Conservation (phyloP, 2,888 invertebrate genomes). For the Proisotoma minuta region DNA sequence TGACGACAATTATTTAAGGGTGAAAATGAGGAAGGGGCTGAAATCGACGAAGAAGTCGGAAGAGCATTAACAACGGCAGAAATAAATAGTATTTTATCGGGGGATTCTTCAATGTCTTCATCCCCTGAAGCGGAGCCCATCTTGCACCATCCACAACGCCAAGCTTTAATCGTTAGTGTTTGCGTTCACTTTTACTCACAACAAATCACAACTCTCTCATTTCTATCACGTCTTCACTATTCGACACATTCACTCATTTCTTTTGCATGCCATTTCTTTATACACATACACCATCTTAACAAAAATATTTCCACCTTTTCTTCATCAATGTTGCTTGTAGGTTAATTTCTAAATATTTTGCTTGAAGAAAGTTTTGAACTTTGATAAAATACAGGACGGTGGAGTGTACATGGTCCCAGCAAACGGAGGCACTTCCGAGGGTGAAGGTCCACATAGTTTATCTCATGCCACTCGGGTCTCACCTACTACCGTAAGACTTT, state of each 20-base stretch:
- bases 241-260: not conserved
- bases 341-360: not conserved
- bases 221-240: not conserved
- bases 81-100: slow-evolving; percentile 7
- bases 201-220: not conserved
- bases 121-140: slow-evolving; percentile 8
- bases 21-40: slow-evolving; percentile 2
- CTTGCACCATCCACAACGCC: slow-evolving; percentile 8
- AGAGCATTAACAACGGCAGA: slow-evolving; percentile 4
- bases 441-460: slow-evolving; percentile 54
- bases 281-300: not conserved
- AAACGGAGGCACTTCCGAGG: slow-evolving; percentile 52
- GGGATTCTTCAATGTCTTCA: slow-evolving; percentile 1
- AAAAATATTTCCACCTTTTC: not conserved
- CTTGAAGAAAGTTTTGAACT: not conserved
- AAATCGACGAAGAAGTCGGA: not conserved
- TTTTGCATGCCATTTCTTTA: not conserved
- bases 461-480: slow-evolving; percentile 78
- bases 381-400: slow-evolving; percentile 50
- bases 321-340: not conserved
- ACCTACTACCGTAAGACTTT: slow-evolving; percentile 79
- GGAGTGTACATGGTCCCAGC: slow-evolving; percentile 56
- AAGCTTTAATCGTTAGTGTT: slow-evolving; percentile 16
- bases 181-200: not conserved
- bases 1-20: slow-evolving; percentile 10